Percentiles rank a stretch among this genome's conserved stretches.
phyloP scores from a whole-genome alignment of 2,797 vertebrate genomes.

The Acanthis flammea region DNA sequence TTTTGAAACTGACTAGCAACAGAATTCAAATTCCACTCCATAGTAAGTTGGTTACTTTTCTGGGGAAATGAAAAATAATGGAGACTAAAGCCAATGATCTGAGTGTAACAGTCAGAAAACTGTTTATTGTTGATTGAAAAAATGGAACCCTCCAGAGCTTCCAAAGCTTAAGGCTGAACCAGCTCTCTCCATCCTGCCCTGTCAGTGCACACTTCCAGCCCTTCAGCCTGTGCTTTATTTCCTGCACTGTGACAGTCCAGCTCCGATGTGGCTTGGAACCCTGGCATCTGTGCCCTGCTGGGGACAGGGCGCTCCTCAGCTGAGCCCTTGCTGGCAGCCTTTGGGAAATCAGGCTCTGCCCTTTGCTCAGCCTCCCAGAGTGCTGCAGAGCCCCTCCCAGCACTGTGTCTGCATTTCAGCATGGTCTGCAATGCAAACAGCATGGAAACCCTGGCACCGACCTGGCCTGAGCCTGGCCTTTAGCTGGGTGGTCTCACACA shows the following conservation, averaged over 20 bases:
- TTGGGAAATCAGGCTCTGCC: accelerated
- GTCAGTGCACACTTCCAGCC: too few relatives aligned
- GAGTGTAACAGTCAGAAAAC: neutral
- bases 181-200: neutral
- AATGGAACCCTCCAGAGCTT: neutral
- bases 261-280: accelerated
- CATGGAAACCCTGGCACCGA: neutral
- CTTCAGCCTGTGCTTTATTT: neutral
- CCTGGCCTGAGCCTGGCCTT: neutral
- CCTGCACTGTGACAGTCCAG: too few relatives aligned
- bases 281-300: neutral
- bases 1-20: neutral
- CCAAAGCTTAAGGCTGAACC: neutral
- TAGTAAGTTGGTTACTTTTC: neutral
- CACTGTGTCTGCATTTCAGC: neutral
- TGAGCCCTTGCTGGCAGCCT: neutral
- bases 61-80: neutral
- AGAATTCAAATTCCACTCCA: neutral
- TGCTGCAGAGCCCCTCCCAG: neutral
- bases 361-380: neutral
- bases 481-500: neutral
- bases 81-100: neutral
- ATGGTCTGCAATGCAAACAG: accelerated
- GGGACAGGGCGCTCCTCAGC: neutral
- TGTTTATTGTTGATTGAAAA: neutral